phyloP scores from a whole-genome alignment of 2,113 vertebrate genomes.

The Spilogale gracilis region DNA sequence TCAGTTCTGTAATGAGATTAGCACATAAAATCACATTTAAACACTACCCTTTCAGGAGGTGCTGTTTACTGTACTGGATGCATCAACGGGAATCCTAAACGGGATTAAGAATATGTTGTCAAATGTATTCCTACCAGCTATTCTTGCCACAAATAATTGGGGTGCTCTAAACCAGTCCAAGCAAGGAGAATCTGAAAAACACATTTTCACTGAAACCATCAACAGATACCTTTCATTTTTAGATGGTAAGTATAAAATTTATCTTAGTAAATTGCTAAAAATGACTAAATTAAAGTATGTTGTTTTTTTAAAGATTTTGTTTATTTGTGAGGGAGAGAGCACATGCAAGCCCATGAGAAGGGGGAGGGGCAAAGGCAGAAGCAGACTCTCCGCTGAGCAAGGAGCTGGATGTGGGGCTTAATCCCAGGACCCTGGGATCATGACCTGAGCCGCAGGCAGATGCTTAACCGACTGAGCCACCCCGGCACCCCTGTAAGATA shows the following conservation, averaged over 20 bases:
- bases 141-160: constrained; percentile 89
- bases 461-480: not conserved
- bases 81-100: constrained; percentile 87
- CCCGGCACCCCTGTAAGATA: not conserved
- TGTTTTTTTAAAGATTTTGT: not conserved
- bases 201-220: constrained; percentile 87
- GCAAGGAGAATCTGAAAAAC: constrained; percentile 86
- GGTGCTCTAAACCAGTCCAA: constrained; percentile 88
- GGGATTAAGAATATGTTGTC: constrained; percentile 85
- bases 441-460: not conserved
- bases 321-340: not conserved
- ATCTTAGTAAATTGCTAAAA: constrained; percentile 60
- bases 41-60: constrained; percentile 87
- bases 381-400: not conserved
- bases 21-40: constrained; percentile 62
- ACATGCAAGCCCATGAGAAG: not conserved
- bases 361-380: not conserved
- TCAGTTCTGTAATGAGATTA: not conserved
- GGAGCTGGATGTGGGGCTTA: not conserved
- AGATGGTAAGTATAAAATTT: constrained; percentile 87
- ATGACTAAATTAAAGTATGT: not conserved
- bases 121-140: constrained; percentile 87
- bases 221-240: constrained; percentile 88
- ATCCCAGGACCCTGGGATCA: not conserved
- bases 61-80: constrained; percentile 90